Base-by-base conservation (phyloP, 2,113 vertebrate genomes). In the Choloepus hoffmanni region DNA sequence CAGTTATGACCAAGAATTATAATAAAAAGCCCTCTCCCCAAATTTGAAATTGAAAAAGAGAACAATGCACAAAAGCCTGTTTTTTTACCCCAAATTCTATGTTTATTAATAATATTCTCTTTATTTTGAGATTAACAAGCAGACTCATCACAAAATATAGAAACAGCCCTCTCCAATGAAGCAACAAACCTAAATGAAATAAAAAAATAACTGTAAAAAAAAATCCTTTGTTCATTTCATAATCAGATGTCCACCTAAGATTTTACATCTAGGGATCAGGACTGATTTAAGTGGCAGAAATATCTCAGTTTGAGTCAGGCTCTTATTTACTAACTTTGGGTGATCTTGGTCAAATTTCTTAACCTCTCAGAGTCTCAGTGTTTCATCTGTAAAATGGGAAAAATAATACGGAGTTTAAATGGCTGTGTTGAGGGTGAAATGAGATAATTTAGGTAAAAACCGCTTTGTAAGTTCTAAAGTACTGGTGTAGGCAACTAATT, bases 271-370 rank as follows among this genome's bases (percentile, higher is more conserved):
- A 87, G 40, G 30, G 73, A 48, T 73, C 11, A 67, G 65, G 36
- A 58, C 58, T 76, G n/a, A 84, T 85, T 81, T 72, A 11, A 13
- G 28, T 77, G 68, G 79, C 81, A 95, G 90, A 81, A 36, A 19
- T 36, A 14, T 21, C 19, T 45, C 62, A 36, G 19, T 67, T 89
- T 60, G 70, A 95, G 19, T 62, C n/a, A 33, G 10, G 19, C 48
- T 93, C 18, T 82, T 84, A 48, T 45, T 92, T 82, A 53, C 16
- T 65, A 85, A 84, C 45, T 95, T 7, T 45, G 72, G 72, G 50
- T 92, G 95, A 95, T 77, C 85, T 94, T 92, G 88, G 55, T 92
- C 24, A 96, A 11, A 40, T 83, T 85, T 96, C 65, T 89, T 63
- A 88, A 74, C 7, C 9, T 79, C 24, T 90, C 85, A 3, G 3